Evolutionary conservation across 1,140 invertebrate genomes (phyloP), one percentile per base, ranked within the genome.

Genomic region (Acromyrmex heyeri): DNA sequence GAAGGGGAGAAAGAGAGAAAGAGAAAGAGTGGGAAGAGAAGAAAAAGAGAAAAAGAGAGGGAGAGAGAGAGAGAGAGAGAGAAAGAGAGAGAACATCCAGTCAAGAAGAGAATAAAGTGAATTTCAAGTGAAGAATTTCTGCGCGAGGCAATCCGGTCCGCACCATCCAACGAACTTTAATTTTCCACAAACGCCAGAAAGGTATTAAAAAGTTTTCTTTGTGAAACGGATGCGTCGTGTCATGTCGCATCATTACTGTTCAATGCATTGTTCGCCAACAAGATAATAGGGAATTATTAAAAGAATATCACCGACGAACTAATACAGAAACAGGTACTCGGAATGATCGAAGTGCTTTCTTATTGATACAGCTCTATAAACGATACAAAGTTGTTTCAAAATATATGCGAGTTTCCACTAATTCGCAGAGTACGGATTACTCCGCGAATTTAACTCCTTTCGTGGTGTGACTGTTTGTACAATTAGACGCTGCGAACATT

Each of bases 201-300:
- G 0, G n/a, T 59, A 55, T 5, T 8, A 27, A 67, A 69, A 34
- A 48, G 21, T 65, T 50, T 30, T 55, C 30, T 27, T 1, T 30
- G 7, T 4, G 10, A n/a, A 72, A 87, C 14, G n/a, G 38, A 65
- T 64, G 55, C 62, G 48, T 67, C 64, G 62, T 30, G 62, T 59
- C 64, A 27, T 30, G 62, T 53, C 30, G 34, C 44, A 16, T 73
- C 57, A 34, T 55, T 38, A 38, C 38, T 34, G 12, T 21, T 38
- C 18, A 7, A 48, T 14, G 48, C 27, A 77, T 86, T 73, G 7
- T 78, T 48, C 55, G 34, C n/a, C 38, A 44, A 55, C 10, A 21
- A 38, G 24, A 61, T 89, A 77, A 78, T 88, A 48, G 48, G 3
- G 3, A 44, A 44, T 78, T 81, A 82, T 89, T 59, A 21, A 72